Evolutionary conservation across 2,113 vertebrate species (phyloP), one percentile per base, ranked within the genome.

Genomic region (Aspidoscelis tigris): DNA sequence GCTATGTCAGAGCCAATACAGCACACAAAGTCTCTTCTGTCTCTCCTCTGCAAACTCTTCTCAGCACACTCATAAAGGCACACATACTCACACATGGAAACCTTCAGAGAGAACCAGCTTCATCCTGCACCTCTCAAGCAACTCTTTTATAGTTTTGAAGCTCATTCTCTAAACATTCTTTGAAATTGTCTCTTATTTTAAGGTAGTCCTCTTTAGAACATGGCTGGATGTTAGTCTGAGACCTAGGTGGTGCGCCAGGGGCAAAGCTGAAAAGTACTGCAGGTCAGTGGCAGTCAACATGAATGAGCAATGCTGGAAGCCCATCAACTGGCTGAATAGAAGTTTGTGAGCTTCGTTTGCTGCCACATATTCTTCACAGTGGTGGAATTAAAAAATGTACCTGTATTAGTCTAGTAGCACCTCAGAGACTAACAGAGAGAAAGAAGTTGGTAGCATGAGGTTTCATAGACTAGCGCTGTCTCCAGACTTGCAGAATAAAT

Each of bases 21-120:
- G 88, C 71, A 84, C 95, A 99, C 98, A 99, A 99, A 98, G 98
- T 87, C 91, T 91, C 96, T 96, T 98, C 96, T 99, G 97, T 98
- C 94, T 97, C 90, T 97, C 90, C 94, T 92, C 92, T 94, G 92
- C 94, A 93, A 96, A 94, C 95, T 96, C 96, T 96, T 93, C 94
- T 89, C 81, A 64, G 91, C 91, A 92, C 87, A 93, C 86, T 91
- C 92, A 95, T 76, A n/a, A 94, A 93, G 92, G 93, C 93, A 93
- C 89, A 81, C 74, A 11, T 91, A 96, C 96, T 95, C 95, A 94
- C 89, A 94, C 90, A 95, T 94, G 93, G 95, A 97, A 96, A 96
- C 95, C 96, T 97, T 95, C 90, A 81, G 93, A 85, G 93, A 92
- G 93, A 87, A 77, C 87, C 82, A 77, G 76, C 92, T 92, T 78